Conservation (phyloP, 2,888 invertebrate species). For the Pterobdella sp. region DNA sequence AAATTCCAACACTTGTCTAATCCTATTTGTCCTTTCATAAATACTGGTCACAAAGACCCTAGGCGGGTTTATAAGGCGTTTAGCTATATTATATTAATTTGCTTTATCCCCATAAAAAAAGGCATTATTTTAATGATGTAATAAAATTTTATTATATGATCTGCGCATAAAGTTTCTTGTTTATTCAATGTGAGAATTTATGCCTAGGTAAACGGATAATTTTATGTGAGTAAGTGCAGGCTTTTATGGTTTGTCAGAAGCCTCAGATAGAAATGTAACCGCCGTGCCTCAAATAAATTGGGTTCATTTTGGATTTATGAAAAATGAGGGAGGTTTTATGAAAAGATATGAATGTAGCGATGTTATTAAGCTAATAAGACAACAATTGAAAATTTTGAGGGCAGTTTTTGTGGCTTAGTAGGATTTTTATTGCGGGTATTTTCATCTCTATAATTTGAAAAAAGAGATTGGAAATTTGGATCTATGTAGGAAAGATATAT, state of each 20-base stretch:
- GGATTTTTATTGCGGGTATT: no score
- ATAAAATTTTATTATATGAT: conserved; percentile 3
- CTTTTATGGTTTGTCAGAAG: not conserved
- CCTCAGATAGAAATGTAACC: not conserved
- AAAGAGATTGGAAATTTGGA: not conserved
- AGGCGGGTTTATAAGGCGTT: conserved; percentile 5
- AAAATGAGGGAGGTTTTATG: not conserved
- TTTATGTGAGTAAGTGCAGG: conserved; percentile 3
- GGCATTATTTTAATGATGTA: conserved; percentile 7
- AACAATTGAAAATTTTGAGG: not conserved
- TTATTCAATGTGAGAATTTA: conserved; percentile 8
- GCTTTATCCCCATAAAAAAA: conserved; percentile 10
- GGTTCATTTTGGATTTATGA: not conserved
- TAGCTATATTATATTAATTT: conserved; percentile 6
- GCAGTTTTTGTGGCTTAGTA: no score
- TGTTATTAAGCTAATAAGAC: not conserved
- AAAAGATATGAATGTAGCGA: not conserved
- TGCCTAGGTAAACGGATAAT: conserved; percentile 11
- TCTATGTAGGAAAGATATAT: not conserved
- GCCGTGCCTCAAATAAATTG: not conserved
- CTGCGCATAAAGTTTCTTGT: conserved; percentile 3
- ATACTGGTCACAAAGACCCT: not conserved
- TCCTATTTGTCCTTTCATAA: conserved; percentile 3
- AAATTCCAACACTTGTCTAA: not conserved
- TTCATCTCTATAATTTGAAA: no score